Evolutionary conservation across 92 coral and sea anemone genomes (phyloP), one percentile per base, ranked within the genome.

Genomic region (Porites evermanni): DNA sequence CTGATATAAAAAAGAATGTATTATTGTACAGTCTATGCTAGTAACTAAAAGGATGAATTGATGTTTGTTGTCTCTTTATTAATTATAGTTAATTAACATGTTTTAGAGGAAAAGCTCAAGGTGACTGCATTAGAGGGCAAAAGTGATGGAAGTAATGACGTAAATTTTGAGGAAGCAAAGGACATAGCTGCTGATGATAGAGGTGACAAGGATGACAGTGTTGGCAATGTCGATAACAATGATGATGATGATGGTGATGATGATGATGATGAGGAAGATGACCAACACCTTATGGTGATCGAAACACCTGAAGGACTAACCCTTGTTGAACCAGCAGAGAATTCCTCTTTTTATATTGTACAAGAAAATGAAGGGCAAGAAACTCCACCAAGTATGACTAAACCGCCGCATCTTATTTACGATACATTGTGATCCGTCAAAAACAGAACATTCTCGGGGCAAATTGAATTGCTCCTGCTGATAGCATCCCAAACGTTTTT

Each of bases 271-370:
- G 91, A 87, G 68, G 89, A 74, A 21, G 96, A 87, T 51, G 93
- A 86, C 44, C 97, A 93, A 56, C 95, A 91, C 63, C 78, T 97
- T 20, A 91, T 91, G 94, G 99, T 97, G 10, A 90, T 95, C 51
- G 99, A 97, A 61, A 97, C 99, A 75, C 93, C 97, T 52, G 99
- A 97, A 38, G 99, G 99, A 72, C 89, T 95, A 53, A 94, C 99
- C 61, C 85, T 97, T 68, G 91, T 97, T 44, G 98, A 94, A 26
- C 93, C 91, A 2, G n/a, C 92, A 60, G 97, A 94, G 67, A 91
- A 89, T 32, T 83, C 88, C 14, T 92, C 95, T 63, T 95, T 91
- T 76, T 89, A 90, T 72, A 92, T 89, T 86, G 97, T 88, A 12
- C 94, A 87, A 19, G 95, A 97, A 56, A 89, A 88, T 84, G 94